Percentiles rank a stretch among this genome's conserved stretches.
Conservation (phyloP, 2,113 vertebrate genomes). For the Zosterops pallidus region DNA sequence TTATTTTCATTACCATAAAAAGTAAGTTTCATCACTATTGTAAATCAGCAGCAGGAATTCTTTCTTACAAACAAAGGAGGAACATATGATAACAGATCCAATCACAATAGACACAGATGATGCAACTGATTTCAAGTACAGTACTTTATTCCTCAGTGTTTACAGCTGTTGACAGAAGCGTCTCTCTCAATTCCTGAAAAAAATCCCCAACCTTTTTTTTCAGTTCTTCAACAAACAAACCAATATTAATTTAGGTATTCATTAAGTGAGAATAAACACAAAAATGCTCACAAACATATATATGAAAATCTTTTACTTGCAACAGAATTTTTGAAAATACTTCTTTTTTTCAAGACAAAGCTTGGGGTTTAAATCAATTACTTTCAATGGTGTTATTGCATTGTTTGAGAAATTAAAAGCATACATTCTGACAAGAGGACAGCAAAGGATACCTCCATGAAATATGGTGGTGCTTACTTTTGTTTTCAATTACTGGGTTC, state of each 20-base stretch:
- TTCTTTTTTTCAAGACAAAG: background rate
- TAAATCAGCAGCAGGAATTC: background rate
- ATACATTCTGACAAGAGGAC: background rate
- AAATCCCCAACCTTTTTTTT: background rate
- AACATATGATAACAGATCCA: background rate
- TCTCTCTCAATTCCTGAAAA: slow-evolving; percentile 20
- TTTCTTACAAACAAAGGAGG: background rate
- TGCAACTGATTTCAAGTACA: slow-evolving; percentile 12
- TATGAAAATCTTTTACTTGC: slow-evolving; percentile 16
- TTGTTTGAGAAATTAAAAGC: background rate
- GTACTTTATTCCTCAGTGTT: slow-evolving; percentile 59
- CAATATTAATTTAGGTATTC: background rate
- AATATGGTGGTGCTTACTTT: slow-evolving; percentile 6
- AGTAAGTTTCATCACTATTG: background rate
- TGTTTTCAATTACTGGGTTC: background rate
- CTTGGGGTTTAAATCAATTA: background rate
- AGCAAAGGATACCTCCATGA: background rate
- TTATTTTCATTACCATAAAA: background rate
- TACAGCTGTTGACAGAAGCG: slow-evolving; percentile 33
- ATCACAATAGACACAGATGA: background rate
- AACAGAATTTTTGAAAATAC: slow-evolving; percentile 44
- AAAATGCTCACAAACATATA: slow-evolving; percentile 20
- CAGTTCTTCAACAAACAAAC: background rate
- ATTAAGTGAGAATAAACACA: background rate
- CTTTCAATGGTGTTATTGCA: background rate